Evolutionary conservation across 1,140 invertebrate genomes (phyloP).

Genomic region (Drosophila bipectinata): DNA sequence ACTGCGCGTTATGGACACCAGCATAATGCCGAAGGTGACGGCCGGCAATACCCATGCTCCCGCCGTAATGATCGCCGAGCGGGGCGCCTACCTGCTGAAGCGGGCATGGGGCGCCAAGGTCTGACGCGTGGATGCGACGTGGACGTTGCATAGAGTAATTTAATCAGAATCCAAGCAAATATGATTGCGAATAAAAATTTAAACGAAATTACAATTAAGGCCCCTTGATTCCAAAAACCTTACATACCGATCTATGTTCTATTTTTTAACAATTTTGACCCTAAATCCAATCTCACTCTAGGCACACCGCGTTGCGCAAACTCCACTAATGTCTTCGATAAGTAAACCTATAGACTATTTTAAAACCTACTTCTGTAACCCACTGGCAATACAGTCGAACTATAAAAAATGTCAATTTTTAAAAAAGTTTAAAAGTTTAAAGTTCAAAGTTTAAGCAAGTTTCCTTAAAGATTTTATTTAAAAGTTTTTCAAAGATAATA

Average conservation of each 20-base stretch:
- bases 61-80: conserved; percentile 88
- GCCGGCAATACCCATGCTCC: conserved; percentile 88
- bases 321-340: conserved; percentile 28
- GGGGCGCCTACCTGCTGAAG: conserved; percentile 87
- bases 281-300: conserved; percentile 31
- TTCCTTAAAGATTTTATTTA: no score
- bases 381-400: conserved; percentile 20
- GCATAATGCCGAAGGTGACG: conserved; percentile 88
- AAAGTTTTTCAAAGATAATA: background rate
- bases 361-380: conserved; percentile 25
- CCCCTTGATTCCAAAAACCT: conserved; percentile 17
- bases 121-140: conserved; percentile 82
- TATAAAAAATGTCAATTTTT: background rate
- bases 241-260: conserved; percentile 9
- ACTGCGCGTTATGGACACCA: conserved; percentile 87
- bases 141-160: conserved; percentile 84
- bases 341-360: conserved; percentile 30
- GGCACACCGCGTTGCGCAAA: conserved; percentile 50
- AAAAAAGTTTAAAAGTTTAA: background rate
- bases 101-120: conserved; percentile 86
- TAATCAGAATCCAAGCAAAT: conserved; percentile 56
- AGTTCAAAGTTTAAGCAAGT: background rate
- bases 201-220: conserved; percentile 65
- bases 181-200: conserved; percentile 47
- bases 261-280: conserved; percentile 17